Conservation (phyloP, 2,113 vertebrate species). For the Porphyrio hochstetteri region DNA sequence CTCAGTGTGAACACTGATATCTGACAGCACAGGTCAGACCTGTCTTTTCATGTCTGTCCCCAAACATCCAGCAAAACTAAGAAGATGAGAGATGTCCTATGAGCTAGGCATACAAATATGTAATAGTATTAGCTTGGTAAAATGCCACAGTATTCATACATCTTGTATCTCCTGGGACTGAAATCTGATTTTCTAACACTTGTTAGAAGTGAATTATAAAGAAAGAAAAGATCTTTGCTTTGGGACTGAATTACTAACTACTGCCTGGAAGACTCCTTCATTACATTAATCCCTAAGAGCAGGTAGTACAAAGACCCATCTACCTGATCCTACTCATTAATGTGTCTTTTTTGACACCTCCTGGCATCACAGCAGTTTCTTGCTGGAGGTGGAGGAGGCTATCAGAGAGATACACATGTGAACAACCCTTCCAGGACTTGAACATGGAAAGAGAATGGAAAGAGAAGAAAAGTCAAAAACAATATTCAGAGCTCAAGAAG, state of each 20-base stretch:
- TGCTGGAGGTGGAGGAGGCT: not conserved
- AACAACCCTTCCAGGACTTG: not conserved
- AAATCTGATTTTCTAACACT: constrained; percentile 72
- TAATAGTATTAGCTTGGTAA: constrained; percentile 52
- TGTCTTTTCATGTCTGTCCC: constrained; percentile 50
- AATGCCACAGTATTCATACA: constrained; percentile 43
- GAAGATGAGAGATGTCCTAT: constrained; percentile 26
- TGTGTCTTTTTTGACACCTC: not conserved
- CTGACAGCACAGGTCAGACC: constrained; percentile 39
- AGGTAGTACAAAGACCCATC: not conserved
- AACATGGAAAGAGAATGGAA: not conserved
- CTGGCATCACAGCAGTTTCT: not conserved
- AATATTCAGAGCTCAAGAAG: not conserved
- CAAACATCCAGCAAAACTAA: constrained; percentile 17
- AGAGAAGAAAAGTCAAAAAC: not conserved
- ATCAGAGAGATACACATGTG: not conserved
- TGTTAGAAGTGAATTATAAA: constrained; percentile 72
- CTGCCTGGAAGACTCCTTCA: not conserved
- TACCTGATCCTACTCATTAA: not conserved
- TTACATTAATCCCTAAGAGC: not conserved
- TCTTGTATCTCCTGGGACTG: constrained; percentile 37
- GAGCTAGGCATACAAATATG: constrained; percentile 20
- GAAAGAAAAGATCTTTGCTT: constrained; percentile 66
- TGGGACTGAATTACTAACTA: constrained; percentile 44
- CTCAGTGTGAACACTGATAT: constrained; percentile 21